Percentiles rank a stretch among this genome's conserved stretches.
phyloP scores from a whole-genome alignment of 2,888 invertebrate genomes.

The Eristalinus aeneus region DNA sequence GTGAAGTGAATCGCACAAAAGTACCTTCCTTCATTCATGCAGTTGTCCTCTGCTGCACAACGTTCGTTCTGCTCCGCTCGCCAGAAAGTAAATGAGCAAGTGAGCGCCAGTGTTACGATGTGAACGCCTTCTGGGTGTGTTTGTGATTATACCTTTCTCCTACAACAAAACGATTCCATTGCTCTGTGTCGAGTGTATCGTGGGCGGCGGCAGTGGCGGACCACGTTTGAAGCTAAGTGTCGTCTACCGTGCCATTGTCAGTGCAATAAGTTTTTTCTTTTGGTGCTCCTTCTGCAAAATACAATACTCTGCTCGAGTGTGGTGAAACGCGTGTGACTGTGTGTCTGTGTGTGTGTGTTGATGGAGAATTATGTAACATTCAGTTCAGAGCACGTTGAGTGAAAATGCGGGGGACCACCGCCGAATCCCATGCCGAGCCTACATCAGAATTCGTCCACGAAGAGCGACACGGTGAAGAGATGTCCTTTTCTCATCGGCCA shows the following conservation, averaged over 20 bases:
- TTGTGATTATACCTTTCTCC: background rate
- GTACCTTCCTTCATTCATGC: constrained; percentile 69
- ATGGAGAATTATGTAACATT: constrained; percentile 65
- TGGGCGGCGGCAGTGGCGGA: constrained; percentile 47
- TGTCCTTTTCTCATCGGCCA: background rate
- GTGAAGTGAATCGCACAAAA: constrained; percentile 61
- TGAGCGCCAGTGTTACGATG: constrained; percentile 4
- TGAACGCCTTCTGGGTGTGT: constrained; percentile 2
- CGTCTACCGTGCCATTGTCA: constrained; percentile 47
- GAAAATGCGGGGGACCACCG: background rate
- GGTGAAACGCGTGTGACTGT: background rate
- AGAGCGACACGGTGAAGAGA: background rate
- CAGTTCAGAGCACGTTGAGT: background rate
- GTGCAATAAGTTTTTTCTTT: constrained; percentile 36
- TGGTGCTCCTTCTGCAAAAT: constrained; percentile 5
- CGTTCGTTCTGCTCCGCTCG: constrained; percentile 32
- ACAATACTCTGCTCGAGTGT: background rate
- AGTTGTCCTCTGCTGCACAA: constrained; percentile 62
- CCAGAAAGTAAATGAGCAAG: constrained; percentile 6
- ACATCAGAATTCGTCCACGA: background rate
- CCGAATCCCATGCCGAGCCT: background rate
- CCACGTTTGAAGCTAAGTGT: constrained; percentile 22
- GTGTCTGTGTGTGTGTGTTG: constrained; percentile 19
- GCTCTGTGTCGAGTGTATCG: constrained; percentile 24
- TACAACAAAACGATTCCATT: constrained; percentile 15